Evolutionary conservation across 1,140 invertebrate species (phyloP).

Genomic region (Panulirus ornatus): DNA sequence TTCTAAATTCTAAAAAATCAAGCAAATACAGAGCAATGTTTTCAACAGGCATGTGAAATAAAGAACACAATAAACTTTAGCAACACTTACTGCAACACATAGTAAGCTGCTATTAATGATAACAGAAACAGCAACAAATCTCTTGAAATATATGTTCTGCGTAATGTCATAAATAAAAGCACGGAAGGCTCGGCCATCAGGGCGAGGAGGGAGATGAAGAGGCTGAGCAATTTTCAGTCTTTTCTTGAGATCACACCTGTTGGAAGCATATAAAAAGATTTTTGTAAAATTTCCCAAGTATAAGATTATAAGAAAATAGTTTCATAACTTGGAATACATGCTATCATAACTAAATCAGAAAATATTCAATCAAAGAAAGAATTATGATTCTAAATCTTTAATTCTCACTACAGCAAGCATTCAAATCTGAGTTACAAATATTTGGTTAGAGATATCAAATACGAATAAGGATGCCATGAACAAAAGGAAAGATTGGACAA

Average conservation of each 20-base stretch:
- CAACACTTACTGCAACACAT: slow-evolving; percentile 91
- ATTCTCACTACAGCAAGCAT: too few relatives aligned
- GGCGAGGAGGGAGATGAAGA: slow-evolving; percentile 96
- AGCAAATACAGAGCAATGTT: too few relatives aligned
- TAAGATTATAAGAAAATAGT: too few relatives aligned
- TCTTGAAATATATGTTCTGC: slow-evolving; percentile 96
- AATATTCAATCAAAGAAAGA: background rate
- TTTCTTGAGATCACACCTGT: slow-evolving; percentile 97
- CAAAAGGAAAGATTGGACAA: too few relatives aligned
- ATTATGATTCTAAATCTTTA: background rate
- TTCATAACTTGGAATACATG: background rate
- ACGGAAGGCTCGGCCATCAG: slow-evolving; percentile 92
- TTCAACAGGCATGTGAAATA: too few relatives aligned
- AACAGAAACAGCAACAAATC: slow-evolving; percentile 94
- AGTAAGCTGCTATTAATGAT: slow-evolving; percentile 94
- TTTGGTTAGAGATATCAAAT: too few relatives aligned
- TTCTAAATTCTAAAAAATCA: too few relatives aligned
- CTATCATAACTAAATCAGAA: background rate
- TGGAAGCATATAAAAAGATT: slow-evolving; percentile 58
- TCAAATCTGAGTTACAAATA: too few relatives aligned
- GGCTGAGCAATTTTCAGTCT: slow-evolving; percentile 99
- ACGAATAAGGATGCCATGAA: too few relatives aligned
- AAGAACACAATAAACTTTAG: too few relatives aligned
- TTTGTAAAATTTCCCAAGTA: too few relatives aligned
- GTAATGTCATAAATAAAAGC: slow-evolving; percentile 99